Conservation (phyloP, 2,888 invertebrate genomes). For the Autographa gamma region DNA sequence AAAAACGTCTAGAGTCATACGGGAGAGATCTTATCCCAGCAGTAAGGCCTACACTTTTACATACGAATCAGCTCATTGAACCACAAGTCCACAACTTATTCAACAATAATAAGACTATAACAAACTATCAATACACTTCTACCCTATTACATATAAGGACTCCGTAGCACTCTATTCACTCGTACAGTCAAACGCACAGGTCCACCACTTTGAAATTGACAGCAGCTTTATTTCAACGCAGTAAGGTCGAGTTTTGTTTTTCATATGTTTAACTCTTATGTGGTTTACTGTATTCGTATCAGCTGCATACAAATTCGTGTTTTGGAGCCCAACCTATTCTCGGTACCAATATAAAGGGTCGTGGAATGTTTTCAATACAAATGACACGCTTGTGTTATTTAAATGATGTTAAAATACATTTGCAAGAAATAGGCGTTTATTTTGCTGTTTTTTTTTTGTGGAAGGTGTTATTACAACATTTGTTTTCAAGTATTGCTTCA, state of each 20-base stretch:
- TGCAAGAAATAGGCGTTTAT: background rate
- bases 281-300: background rate
- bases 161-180: background rate
- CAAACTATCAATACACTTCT: background rate
- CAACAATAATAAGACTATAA: background rate
- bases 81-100: background rate
- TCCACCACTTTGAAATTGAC: no score
- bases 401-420: background rate
- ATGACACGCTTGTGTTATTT: background rate
- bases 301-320: slow-evolving; percentile 2
- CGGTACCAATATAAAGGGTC: background rate
- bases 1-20: no score
- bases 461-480: no score
- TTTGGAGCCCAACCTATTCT: background rate
- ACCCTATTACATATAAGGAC: background rate
- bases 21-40: no score
- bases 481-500: no score
- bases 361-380: background rate
- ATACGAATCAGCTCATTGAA: no score
- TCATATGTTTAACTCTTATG: background rate
- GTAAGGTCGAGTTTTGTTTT: background rate
- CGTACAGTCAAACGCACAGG: background rate
- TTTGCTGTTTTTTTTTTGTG: background rate
- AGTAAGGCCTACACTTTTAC: no score
- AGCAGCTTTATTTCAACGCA: background rate